Evolutionary conservation across 2,113 vertebrate species (phyloP).

Genomic region (Oryzias javanicus): DNA sequence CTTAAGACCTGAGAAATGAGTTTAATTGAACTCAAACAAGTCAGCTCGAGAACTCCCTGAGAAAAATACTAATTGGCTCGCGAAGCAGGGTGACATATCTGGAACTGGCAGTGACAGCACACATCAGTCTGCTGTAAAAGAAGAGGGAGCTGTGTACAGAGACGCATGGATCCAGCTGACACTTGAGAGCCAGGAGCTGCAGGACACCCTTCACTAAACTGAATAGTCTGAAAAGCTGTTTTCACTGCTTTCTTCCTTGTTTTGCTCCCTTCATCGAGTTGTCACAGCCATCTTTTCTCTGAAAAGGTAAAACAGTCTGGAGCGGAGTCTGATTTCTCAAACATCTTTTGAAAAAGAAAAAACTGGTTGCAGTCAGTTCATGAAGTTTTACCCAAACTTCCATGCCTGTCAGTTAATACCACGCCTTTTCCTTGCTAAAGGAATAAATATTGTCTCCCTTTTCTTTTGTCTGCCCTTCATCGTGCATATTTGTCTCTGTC

Average conservation of each 20-base stretch:
- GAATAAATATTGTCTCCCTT: not conserved
- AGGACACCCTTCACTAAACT: conserved; percentile 36
- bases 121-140: conserved; percentile 26
- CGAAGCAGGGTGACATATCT: conserved; percentile 13
- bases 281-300: conserved; percentile 40
- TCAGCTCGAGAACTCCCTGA: conserved; percentile 30
- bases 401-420: conserved; percentile 1
- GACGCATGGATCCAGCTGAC: conserved; percentile 29
- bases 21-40: conserved; percentile 43
- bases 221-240: conserved; percentile 59
- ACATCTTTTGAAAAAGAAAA: too few relatives aligned
- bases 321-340: not conserved
- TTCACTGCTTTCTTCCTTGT: conserved; percentile 30
- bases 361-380: too few relatives aligned
- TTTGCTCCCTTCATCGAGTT: conserved; percentile 26
- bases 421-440: not conserved
- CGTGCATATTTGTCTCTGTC: conserved; percentile 6
- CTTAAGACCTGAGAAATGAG: conserved; percentile 26
- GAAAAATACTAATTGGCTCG: conserved; percentile 27
- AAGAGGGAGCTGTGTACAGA: conserved; percentile 14
- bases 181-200: conserved; percentile 39
- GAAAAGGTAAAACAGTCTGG: conserved; percentile 54
- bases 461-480: not conserved
- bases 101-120: conserved; percentile 34
- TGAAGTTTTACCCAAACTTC: not conserved